phyloP scores from a whole-genome alignment of 1,140 invertebrate genomes.

The Propsilocerus akamusi region DNA sequence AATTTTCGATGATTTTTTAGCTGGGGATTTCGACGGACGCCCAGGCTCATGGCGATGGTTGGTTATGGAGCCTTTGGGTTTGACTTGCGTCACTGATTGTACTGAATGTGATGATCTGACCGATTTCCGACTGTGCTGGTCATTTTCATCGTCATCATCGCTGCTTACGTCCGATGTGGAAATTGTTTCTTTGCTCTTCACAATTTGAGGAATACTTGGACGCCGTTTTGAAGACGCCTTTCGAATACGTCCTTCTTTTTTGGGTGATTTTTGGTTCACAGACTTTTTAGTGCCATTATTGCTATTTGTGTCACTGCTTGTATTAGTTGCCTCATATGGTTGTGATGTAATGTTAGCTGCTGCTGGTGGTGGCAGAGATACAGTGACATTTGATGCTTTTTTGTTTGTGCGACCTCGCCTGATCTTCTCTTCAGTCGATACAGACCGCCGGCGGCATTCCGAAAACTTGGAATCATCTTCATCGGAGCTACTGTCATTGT shows the following conservation, averaged over 20 bases:
- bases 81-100: no score
- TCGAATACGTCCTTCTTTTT: no score
- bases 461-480: conserved; percentile 15
- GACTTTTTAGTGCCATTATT: conserved; percentile 8
- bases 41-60: conserved; percentile 5
- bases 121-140: no score
- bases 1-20: conserved; percentile 7
- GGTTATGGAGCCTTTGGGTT: conserved; percentile 12
- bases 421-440: conserved; percentile 9
- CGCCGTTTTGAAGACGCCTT: no score
- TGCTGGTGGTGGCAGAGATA: conserved; percentile 10
- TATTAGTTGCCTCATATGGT: conserved; percentile 10
- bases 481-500: neutral
- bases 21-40: conserved; percentile 7
- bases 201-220: no score
- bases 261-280: no score
- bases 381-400: conserved; percentile 6
- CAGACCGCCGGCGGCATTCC: conserved; percentile 10
- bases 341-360: conserved; percentile 16
- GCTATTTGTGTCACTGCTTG: conserved; percentile 7
- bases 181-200: no score
- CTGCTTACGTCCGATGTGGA: no score
- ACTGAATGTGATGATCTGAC: no score
- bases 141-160: no score
- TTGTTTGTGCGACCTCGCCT: conserved; percentile 20